phyloP scores from a whole-genome alignment of 2,113 vertebrate species.

The Sinocyclocheilus grahami region DNA sequence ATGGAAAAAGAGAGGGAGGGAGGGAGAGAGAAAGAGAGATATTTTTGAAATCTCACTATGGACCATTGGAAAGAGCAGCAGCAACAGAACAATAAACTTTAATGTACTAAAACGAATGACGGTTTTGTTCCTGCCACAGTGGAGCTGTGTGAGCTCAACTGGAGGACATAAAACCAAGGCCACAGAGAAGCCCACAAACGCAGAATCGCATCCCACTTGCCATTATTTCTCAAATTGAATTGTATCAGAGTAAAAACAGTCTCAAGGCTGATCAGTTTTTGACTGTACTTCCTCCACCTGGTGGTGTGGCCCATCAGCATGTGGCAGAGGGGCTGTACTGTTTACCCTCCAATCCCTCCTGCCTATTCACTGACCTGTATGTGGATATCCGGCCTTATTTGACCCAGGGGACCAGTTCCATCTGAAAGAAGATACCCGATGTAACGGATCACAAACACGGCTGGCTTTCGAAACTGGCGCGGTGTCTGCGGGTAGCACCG shows the following conservation, averaged over 20 bases:
- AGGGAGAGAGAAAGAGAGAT: slow-evolving; percentile 40
- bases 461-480: slow-evolving; percentile 96
- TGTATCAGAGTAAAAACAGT: background rate
- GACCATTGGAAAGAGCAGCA: slow-evolving; percentile 62
- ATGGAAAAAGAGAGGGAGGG: slow-evolving; percentile 59
- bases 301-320: slow-evolving; percentile 84
- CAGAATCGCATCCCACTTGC: background rate
- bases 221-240: slow-evolving; percentile 2
- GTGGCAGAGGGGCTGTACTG: slow-evolving; percentile 86
- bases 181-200: background rate
- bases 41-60: slow-evolving; percentile 58
- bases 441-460: slow-evolving; percentile 94
- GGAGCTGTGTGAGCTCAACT: background rate
- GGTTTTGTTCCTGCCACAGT: slow-evolving; percentile 45
- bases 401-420: slow-evolving; percentile 93
- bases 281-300: slow-evolving; percentile 80
- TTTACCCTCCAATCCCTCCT: slow-evolving; percentile 82
- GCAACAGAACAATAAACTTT: slow-evolving; percentile 59
- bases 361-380: slow-evolving; percentile 87
- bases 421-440: slow-evolving; percentile 98
- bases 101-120: slow-evolving; percentile 62
- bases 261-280: slow-evolving; percentile 63
- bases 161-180: slow-evolving; percentile 28
- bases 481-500: slow-evolving; percentile 72
- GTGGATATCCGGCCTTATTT: slow-evolving; percentile 96